Conservation (phyloP, 2,888 invertebrate species). For the Macaria liturata region DNA sequence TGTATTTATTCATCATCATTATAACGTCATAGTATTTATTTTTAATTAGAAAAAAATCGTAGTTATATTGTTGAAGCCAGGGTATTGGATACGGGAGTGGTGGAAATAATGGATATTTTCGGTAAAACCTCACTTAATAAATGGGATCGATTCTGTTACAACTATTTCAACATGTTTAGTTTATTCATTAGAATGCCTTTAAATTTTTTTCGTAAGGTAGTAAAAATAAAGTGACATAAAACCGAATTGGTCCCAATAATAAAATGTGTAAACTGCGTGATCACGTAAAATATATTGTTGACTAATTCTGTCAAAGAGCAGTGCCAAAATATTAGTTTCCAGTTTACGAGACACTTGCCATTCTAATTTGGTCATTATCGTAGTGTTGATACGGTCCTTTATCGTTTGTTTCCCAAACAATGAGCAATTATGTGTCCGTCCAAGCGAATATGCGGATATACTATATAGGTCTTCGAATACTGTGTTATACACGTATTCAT, state of each 20-base stretch:
- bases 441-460: slow-evolving; percentile 38
- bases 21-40: slow-evolving; percentile 38
- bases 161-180: not conserved
- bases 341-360: slow-evolving; percentile 26
- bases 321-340: slow-evolving; percentile 41
- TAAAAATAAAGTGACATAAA: too few species aligned
- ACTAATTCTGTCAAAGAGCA: slow-evolving; percentile 31
- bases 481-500: slow-evolving; percentile 2
- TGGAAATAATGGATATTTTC: slow-evolving; percentile 34
- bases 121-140: slow-evolving; percentile 7
- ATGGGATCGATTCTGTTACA: not conserved
- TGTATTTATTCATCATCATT: slow-evolving; percentile 51
- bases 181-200: too few species aligned
- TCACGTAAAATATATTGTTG: slow-evolving; percentile 23
- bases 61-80: slow-evolving; percentile 54
- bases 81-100: slow-evolving; percentile 47
- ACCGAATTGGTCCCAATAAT: too few species aligned
- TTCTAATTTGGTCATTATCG: slow-evolving; percentile 30
- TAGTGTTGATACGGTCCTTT: slow-evolving; percentile 49
- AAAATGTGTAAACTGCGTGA: too few species aligned
- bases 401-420: slow-evolving; percentile 23
- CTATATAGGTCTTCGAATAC: slow-evolving; percentile 3
- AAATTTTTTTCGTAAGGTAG: too few species aligned
- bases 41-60: slow-evolving; percentile 48
- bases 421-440: slow-evolving; percentile 55